Evolutionary conservation across 1,140 invertebrate genomes (phyloP), one percentile per base, ranked within the genome.

Genomic region (Leptinotarsa defecta): DNA sequence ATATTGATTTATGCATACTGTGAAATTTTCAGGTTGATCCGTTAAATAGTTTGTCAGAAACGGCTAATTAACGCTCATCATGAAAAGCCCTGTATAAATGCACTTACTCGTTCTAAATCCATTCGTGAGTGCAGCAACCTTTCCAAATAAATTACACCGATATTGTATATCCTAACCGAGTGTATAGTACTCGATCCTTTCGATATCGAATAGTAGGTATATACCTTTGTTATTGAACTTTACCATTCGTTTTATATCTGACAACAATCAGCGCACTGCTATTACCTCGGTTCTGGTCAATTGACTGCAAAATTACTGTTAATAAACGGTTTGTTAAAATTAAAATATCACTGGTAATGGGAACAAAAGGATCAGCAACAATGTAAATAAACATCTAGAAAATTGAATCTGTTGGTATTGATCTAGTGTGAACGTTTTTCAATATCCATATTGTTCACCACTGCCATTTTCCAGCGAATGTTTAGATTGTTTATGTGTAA

Each of bases 401-500:
- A 65, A 65, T 13, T 65, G 64, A 57, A 57, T 68, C 24, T 22
- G 43, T 68, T 19, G 69, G 48, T 71, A 13, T 49, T 57, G 49
- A 48, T 13, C 19, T 71, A 71, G 69, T 52, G 69, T 71, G 52
- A 71, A 61, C 20, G 57, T 61, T 52, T 71, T 71, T 27, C 69
- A 27, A 71, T 71, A 61, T 48, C 48, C 20, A 71, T 69, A 17
- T 19, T 69, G 43, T 71, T 71, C 19, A 48, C 13, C 11, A 68
- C 61, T 52, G 48, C 48, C 48, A 71, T 71, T 71, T 52, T 71
- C 61, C 69, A 71, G 69, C 61, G 52, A 27, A 24, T 71, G 61
- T 71, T 61, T 71, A 71, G 69, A 71, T 71, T 71, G 69, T 5
- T n/a, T 20, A n/a, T 48, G 68, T 20, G 34, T 57, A 57, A 57